Conservation (phyloP, 2,113 vertebrate genomes). For the Chinchilla lanigera region DNA sequence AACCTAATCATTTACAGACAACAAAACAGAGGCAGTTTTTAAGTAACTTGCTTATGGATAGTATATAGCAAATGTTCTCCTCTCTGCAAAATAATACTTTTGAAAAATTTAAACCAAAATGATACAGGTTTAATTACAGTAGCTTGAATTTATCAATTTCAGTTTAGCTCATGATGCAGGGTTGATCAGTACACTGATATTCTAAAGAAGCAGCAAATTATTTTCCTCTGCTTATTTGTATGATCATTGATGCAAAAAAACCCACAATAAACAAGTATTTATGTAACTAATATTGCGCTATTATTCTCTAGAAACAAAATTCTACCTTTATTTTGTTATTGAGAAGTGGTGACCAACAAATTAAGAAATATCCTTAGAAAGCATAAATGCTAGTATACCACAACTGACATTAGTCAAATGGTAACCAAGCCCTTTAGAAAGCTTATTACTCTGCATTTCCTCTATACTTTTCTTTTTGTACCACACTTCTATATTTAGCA, state of each 20-base stretch:
- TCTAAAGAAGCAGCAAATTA: slow-evolving; percentile 53
- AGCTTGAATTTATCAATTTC: slow-evolving; percentile 27
- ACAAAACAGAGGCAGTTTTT: background rate
- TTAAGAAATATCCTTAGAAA: slow-evolving; percentile 46
- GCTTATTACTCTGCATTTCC: background rate
- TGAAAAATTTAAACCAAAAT: slow-evolving; percentile 32
- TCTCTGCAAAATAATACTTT: slow-evolving; percentile 16
- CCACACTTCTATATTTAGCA: background rate
- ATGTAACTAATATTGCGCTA: slow-evolving; percentile 47
- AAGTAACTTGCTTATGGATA: background rate
- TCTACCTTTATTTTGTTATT: slow-evolving; percentile 49
- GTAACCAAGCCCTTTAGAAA: background rate
- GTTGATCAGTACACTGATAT: slow-evolving; percentile 26
- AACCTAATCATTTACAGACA: background rate
- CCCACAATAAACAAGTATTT: slow-evolving; percentile 8
- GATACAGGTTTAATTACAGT: background rate
- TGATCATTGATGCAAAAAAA: background rate
- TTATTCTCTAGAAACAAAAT: slow-evolving; percentile 45
- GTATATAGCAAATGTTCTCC: background rate
- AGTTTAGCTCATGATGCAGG: background rate
- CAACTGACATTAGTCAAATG: background rate
- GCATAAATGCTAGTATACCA: slow-evolving; percentile 15
- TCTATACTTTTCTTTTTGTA: background rate
- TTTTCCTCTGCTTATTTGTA: slow-evolving; percentile 40
- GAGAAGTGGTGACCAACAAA: slow-evolving; percentile 28